Base-by-base conservation (phyloP, 2,888 invertebrate genomes). In the Xestia sexstrigata region DNA sequence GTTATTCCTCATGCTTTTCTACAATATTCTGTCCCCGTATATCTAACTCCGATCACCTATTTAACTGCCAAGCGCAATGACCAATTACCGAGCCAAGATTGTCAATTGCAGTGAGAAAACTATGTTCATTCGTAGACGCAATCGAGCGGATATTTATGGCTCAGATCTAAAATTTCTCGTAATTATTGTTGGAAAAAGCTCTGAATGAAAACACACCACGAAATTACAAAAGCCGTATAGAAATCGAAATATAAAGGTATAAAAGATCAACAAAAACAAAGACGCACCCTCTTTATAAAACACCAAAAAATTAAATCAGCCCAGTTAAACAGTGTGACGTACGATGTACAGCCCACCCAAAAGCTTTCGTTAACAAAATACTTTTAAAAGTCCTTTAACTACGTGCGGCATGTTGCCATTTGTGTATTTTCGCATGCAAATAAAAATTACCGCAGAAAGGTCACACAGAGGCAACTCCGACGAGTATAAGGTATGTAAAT, bases 401-500 rank as follows among this genome's bases (percentile, higher is more conserved):
- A 75, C 49, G 84, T 82, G 78, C 73, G 80, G 85, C 73, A 82
- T 88, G 80, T 82, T 71, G 52, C 60, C 79, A 80, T 87, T 87
- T 88, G 80, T 88, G 79, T 85, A 79, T 85, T 85, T 86, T 88
- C 75, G 85, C 86, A 89, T 89, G 88, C 89, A 90, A 91, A 92
- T 89, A 90, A 91, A 92, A 92, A 90, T 90, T 88, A 88, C 90
- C 90, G 69, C 89, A 88, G 85, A 90, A 88, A 87, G 85, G 88
- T 87, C 83, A 79, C 87, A 82, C 89, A 90, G 89, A 91, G 85
- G 88, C 86, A 81, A 71, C 81, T 77, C 74, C 70, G 81, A 77
- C 74, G 86, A 87, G 86, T 84, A 82, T 86, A 87, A 89, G 89
- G 89, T 90, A 92, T 91, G 92, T 89, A 91, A 91, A 92, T 92